Evolutionary conservation across 2,888 invertebrate genomes (phyloP).

Genomic region (Linnaemya vulpina): DNA sequence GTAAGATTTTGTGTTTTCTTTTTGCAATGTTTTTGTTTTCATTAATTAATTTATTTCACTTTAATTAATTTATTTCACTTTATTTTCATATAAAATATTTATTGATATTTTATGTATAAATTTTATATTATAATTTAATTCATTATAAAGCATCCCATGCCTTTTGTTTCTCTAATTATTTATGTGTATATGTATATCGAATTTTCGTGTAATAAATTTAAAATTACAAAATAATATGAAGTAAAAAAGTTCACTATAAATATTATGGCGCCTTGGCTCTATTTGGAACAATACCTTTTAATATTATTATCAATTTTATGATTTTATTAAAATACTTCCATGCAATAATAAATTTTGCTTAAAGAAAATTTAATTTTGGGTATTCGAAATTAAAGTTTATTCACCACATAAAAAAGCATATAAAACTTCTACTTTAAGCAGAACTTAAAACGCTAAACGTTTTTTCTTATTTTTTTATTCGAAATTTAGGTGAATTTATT

Average conservation of each 20-base stretch:
- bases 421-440: not conserved
- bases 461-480: not conserved
- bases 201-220: not conserved
- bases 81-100: conserved; percentile 57
- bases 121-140: conserved; percentile 26
- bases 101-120: conserved; percentile 43
- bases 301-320: not conserved
- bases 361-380: not conserved
- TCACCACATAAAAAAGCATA: not conserved
- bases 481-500: too few species aligned
- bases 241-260: conserved; percentile 52
- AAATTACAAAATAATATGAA: conserved; percentile 58
- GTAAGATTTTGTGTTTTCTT: not conserved
- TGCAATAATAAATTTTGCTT: not conserved
- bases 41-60: too few species aligned
- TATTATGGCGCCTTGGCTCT: conserved; percentile 68
- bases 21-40: not conserved
- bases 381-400: not conserved
- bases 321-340: conserved; percentile 26
- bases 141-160: conserved; percentile 70
- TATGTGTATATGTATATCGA: conserved; percentile 29
- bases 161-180: conserved; percentile 43
- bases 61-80: conserved; percentile 6
- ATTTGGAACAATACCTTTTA: conserved; percentile 69
- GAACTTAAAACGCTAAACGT: too few species aligned